phyloP scores from a whole-genome alignment of 2,113 vertebrate genomes.

The Clinocottus analis region DNA sequence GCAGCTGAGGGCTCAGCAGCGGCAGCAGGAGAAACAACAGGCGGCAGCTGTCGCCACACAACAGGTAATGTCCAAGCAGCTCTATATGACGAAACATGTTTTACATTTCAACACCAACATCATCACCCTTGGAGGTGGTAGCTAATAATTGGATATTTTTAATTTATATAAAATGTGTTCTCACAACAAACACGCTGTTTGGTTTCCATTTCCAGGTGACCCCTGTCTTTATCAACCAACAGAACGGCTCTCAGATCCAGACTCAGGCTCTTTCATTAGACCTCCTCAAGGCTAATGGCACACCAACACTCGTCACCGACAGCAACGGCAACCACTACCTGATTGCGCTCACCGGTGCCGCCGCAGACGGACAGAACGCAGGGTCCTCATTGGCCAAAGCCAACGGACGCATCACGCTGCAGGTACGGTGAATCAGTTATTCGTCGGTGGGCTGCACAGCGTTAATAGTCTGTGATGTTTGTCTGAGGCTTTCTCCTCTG shows the following conservation, averaged over 20 bases:
- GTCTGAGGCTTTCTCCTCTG: background rate
- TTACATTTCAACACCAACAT: background rate
- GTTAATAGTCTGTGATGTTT: background rate
- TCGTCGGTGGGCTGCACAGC: background rate
- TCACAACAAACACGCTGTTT: no score
- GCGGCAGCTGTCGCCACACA: slow-evolving; percentile 62
- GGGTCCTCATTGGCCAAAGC: slow-evolving; percentile 72
- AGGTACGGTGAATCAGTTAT: slow-evolving; percentile 77
- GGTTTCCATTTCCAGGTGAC: slow-evolving; percentile 68
- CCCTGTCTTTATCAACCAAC: slow-evolving; percentile 80
- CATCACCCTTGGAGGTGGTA: background rate
- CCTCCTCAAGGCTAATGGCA: slow-evolving; percentile 85
- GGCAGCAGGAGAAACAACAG: slow-evolving; percentile 68
- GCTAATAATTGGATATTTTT: background rate
- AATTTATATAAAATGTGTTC: background rate
- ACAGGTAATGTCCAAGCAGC: slow-evolving; percentile 65
- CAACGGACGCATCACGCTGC: slow-evolving; percentile 83
- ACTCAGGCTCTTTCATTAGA: slow-evolving; percentile 82
- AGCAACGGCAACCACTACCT: slow-evolving; percentile 93
- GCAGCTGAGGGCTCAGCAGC: slow-evolving; percentile 69
- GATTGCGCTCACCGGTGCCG: slow-evolving; percentile 90
- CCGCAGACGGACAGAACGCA: slow-evolving; percentile 78
- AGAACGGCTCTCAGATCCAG: slow-evolving; percentile 73
- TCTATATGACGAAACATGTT: background rate
- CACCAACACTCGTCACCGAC: slow-evolving; percentile 89